These are phyloP conservation scores for Drosophila quinaria DNA, from an alignment of 2,888 invertebrate species.

Conservation along the genomic window DNA sequence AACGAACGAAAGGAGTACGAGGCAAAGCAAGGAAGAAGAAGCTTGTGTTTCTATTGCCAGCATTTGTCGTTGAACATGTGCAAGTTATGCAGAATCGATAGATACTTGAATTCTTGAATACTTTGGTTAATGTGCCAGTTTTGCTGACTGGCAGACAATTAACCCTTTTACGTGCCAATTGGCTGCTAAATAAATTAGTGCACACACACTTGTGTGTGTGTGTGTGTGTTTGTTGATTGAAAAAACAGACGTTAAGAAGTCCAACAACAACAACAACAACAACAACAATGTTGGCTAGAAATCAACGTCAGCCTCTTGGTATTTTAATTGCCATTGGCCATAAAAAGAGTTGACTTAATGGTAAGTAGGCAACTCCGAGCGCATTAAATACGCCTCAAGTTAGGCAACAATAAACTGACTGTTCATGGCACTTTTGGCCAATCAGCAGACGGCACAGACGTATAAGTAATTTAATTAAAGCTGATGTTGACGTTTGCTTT, in stretches of 20 bases:
- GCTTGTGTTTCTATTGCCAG: constrained; percentile 4
- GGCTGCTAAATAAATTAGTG: constrained; percentile 63
- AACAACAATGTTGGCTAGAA: constrained; percentile 54
- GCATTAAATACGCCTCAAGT: constrained; percentile 44
- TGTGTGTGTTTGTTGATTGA: constrained; percentile 51
- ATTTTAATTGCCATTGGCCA: constrained; percentile 67
- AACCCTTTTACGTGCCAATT: constrained; percentile 79
- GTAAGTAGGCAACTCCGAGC: constrained; percentile 5
- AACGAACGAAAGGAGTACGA: not conserved
- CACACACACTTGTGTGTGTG: constrained; percentile 16
- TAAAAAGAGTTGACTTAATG: constrained; percentile 57
- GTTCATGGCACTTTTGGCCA: constrained; percentile 37
- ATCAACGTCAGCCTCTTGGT: constrained; percentile 33
- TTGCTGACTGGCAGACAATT: constrained; percentile 72
- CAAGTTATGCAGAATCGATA: constrained; percentile 76
- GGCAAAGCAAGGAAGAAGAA: not conserved
- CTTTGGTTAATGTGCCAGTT: constrained; percentile 33
- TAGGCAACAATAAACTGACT: constrained; percentile 30
- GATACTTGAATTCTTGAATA: constrained; percentile 25
- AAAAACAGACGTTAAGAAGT: constrained; percentile 31
- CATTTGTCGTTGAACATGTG: constrained; percentile 48
- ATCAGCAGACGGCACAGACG: constrained; percentile 35
- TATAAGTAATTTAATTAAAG: constrained; percentile 66
- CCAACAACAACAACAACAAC: no score
- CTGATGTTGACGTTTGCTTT: constrained; percentile 49